These are phyloP conservation scores for Apamea monoglypha DNA, from an alignment of 2,888 invertebrate species.

Conservation along the genomic window DNA sequence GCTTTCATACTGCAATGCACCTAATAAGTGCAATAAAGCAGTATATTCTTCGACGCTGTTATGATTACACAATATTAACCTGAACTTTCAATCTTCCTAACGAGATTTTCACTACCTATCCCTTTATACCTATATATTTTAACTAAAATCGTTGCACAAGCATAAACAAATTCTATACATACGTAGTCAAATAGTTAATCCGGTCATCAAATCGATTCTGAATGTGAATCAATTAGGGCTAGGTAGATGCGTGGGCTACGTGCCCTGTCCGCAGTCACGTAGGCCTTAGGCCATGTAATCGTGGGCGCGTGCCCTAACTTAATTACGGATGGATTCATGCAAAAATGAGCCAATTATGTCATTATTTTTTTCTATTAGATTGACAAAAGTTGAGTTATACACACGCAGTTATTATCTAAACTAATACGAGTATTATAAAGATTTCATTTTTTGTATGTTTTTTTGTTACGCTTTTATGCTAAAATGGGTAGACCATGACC, in stretches of 20 bases:
- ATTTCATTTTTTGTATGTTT: background rate
- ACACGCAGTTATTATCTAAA: background rate
- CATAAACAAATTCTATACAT: slow-evolving; percentile 51
- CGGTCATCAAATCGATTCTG: slow-evolving; percentile 77
- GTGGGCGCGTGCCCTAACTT: slow-evolving; percentile 80
- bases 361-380: background rate
- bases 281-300: slow-evolving; percentile 70
- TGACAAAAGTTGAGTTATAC: background rate
- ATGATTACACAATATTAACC: slow-evolving; percentile 11
- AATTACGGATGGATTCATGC: slow-evolving; percentile 74
- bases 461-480: background rate
- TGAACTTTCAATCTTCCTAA: slow-evolving; percentile 8
- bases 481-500: background rate
- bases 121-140: background rate
- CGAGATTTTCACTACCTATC: background rate
- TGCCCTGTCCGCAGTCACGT: slow-evolving; percentile 84
- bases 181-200: slow-evolving; percentile 62
- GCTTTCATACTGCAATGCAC: background rate
- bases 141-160: slow-evolving; percentile 34
- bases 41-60: background rate
- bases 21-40: background rate
- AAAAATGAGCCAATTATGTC: slow-evolving; percentile 51
- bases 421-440: background rate
- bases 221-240: slow-evolving; percentile 76
- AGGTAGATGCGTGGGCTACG: slow-evolving; percentile 68